Conservation (phyloP, 2,113 vertebrate species). For the Jaculus jaculus region DNA sequence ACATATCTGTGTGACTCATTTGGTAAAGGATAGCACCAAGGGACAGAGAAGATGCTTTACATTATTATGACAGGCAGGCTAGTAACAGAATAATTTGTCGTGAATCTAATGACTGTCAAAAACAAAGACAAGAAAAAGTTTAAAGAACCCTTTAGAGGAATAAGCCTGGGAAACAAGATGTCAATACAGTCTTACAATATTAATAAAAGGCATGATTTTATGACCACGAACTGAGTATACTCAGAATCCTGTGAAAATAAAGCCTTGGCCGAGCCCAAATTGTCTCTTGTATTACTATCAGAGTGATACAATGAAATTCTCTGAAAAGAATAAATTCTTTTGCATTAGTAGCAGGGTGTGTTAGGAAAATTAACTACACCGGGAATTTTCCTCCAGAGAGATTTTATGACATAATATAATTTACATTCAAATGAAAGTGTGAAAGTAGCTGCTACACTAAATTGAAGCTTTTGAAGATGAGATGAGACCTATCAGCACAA, state of each 20-base stretch:
- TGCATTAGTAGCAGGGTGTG: constrained; percentile 35
- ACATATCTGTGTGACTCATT: constrained; percentile 37
- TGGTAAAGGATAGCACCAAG: background rate
- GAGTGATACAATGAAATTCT: constrained; percentile 3
- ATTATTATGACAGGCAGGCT: constrained; percentile 46
- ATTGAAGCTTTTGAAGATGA: constrained; percentile 49
- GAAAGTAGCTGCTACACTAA: background rate
- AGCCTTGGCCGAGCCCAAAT: background rate
- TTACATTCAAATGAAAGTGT: constrained; percentile 54
- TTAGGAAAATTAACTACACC: constrained; percentile 58
- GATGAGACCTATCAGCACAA: background rate
- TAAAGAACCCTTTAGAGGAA: constrained; percentile 32
- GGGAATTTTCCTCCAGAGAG: constrained; percentile 43
- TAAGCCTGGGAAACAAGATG: constrained; percentile 27
- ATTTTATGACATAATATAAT: constrained; percentile 61
- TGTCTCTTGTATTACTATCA: background rate
- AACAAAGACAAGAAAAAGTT: background rate
- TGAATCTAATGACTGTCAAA: constrained; percentile 34
- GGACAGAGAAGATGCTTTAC: constrained; percentile 52
- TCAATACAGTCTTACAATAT: background rate
- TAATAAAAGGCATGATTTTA: constrained; percentile 44
- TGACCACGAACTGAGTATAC: constrained; percentile 10
- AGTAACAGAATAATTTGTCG: constrained; percentile 39
- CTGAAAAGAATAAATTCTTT: constrained; percentile 51
- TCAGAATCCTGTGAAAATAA: constrained; percentile 44